Base-by-base conservation (phyloP, 2,888 invertebrate species). In the Druceiella hillmani region DNA sequence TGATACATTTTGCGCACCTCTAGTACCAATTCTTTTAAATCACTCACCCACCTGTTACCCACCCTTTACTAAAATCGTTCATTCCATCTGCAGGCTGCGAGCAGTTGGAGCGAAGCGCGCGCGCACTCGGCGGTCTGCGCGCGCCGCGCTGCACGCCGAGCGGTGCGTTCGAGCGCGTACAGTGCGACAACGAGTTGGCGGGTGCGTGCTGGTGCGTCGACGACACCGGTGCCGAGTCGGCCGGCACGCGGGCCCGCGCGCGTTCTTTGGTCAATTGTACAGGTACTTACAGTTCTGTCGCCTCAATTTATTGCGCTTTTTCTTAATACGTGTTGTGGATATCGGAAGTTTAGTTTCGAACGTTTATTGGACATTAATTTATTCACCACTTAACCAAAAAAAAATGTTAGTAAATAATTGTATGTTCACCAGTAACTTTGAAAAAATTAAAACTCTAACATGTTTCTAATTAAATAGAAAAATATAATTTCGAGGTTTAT, bases 191-290 rank as follows among this genome's bases (percentile, higher is more conserved):
- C 50, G 80, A 80, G 51, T 76, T 79, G 41, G 75, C 79, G 33
- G 81, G 81, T 53, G 75, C 76, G 17, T 90, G 90, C 57, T 90
- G 89, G 88, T 90, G 90, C 57, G 85, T 89, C 5, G 86, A 89
- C 55, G 74, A 80, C 42, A 75, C 81, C 44, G 90, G 90, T 26
- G 6, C 25, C 3, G 42, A 70, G 70, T 57, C 86, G 10, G 78
- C 86, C 2, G 87, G 87, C 29, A 89, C 88, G 0, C 65, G 82
- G 46, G 80, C 81, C 1, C 72, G 77, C 10, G 75, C 78, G 1
- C 79, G 78, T 17, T 70, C 71, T 1, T 61, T 77, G 11, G 79
- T 85, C 14, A 83, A 86, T 61, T 86, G 86, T 57, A 78, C 82
- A 6, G 73, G 79, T 69, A 54, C 57, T 54, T 49, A 20, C 12